Percentiles rank a stretch among this genome's conserved stretches.
Evolutionary conservation across 2,888 invertebrate species (phyloP).

Genomic region (Pandemis cinnamomeana): DNA sequence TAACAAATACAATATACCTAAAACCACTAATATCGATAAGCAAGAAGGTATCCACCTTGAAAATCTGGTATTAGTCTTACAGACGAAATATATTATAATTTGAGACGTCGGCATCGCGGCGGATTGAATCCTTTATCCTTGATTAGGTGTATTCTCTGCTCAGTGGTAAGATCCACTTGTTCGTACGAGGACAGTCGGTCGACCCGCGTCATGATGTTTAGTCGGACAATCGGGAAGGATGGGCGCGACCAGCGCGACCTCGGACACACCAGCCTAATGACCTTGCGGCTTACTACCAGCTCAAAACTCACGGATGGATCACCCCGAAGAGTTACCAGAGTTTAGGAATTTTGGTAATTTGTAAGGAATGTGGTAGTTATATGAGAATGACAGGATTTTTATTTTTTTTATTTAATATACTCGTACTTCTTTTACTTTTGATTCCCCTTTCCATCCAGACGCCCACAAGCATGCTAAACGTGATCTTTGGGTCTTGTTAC

Average conservation of each 20-base stretch:
- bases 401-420: too few species aligned
- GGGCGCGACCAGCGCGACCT: constrained; percentile 55
- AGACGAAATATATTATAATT: not conserved
- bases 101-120: not conserved
- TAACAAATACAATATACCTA: too few species aligned
- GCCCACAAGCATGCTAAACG: too few species aligned
- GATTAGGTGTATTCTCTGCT: not conserved
- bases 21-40: too few species aligned
- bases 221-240: constrained; percentile 58
- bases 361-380: too few species aligned
- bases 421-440: too few species aligned
- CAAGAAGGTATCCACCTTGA: not conserved
- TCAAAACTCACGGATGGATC: not conserved
- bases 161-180: not conserved
- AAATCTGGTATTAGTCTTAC: not conserved
- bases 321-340: too few species aligned
- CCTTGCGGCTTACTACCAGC: constrained; percentile 26
- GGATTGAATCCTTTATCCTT: not conserved
- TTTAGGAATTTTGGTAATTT: too few species aligned
- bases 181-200: not conserved
- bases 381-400: too few species aligned
- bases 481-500: too few species aligned
- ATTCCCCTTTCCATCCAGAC: too few species aligned
- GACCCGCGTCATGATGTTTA: constrained; percentile 32
- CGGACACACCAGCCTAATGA: constrained; percentile 38